phyloP scores from a whole-genome alignment of 2,888 invertebrate species.

The Rhorus exstirpatorius region DNA sequence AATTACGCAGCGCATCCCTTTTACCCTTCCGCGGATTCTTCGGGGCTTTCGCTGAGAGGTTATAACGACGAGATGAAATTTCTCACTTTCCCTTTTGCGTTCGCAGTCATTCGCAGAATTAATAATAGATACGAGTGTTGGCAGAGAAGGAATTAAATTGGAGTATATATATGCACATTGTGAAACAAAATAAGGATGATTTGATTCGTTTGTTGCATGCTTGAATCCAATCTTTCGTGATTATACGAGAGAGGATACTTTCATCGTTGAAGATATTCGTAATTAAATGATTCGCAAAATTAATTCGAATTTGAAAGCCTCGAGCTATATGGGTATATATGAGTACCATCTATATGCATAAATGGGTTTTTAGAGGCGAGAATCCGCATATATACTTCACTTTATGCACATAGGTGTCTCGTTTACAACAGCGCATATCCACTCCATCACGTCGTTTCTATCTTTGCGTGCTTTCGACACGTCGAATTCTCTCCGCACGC shows the following conservation, averaged over 20 bases:
- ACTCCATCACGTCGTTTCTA: conserved; percentile 45
- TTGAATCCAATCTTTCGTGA: neutral
- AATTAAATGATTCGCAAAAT: conserved; percentile 40
- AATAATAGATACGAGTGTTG: neutral
- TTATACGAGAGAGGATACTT: neutral
- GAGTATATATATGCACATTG: too few relatives aligned
- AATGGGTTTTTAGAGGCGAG: conserved; percentile 7
- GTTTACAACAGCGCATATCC: conserved; percentile 1
- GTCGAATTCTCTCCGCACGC: conserved; percentile 28
- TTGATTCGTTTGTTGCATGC: conserved; percentile 3
- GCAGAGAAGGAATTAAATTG: neutral
- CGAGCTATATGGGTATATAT: too few relatives aligned
- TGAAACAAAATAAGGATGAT: neutral
- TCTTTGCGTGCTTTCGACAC: conserved; percentile 61
- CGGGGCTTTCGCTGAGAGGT: conserved; percentile 15
- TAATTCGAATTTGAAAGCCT: too few relatives aligned
- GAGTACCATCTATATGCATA: conserved; percentile 1
- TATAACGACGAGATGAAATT: conserved; percentile 29
- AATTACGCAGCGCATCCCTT: conserved; percentile 29
- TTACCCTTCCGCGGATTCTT: neutral
- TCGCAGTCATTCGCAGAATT: conserved; percentile 21
- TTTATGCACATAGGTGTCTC: neutral
- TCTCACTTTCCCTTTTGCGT: neutral
- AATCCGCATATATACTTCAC: conserved; percentile 14
- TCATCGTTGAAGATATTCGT: conserved; percentile 7